Conservation (phyloP, 2,113 vertebrate genomes). For the Oostethus manadensis region DNA sequence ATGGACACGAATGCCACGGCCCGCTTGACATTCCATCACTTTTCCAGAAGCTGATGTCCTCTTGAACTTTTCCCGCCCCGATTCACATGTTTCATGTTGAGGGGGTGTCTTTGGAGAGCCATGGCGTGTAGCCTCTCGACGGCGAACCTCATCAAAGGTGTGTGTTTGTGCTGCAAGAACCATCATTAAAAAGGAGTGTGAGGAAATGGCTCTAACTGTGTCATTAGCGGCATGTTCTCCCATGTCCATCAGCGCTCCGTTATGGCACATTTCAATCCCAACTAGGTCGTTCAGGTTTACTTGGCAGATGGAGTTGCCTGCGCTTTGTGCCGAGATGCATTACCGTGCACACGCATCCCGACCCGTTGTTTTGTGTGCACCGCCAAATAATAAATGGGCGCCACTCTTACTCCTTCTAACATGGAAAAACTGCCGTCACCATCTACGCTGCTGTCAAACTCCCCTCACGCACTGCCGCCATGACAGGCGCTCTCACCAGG, state of each 20-base stretch:
- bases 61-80: constrained; percentile 29
- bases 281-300: constrained; percentile 46
- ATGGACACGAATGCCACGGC: constrained; percentile 18
- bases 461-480: constrained; percentile 28
- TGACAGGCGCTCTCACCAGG: constrained; percentile 41
- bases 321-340: constrained; percentile 16
- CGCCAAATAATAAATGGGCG: background rate
- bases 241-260: constrained; percentile 44
- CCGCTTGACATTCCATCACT: constrained; percentile 34
- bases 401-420: background rate
- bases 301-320: constrained; percentile 36
- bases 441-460: constrained; percentile 27
- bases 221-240: constrained; percentile 49
- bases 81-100: constrained; percentile 13
- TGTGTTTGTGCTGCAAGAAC: constrained; percentile 19
- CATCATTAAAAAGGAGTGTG: constrained; percentile 34
- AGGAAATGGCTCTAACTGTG: constrained; percentile 19
- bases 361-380: background rate
- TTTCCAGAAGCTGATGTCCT: constrained; percentile 35
- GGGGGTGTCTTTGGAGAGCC: constrained; percentile 14
- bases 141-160: constrained; percentile 31
- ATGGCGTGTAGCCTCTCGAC: background rate
- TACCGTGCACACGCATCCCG: constrained; percentile 11
- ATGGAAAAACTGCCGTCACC: background rate
- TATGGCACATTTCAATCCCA: constrained; percentile 53